Evolutionary conservation across 2,113 vertebrate genomes (phyloP).

Genomic region (Ovibos moschatus): DNA sequence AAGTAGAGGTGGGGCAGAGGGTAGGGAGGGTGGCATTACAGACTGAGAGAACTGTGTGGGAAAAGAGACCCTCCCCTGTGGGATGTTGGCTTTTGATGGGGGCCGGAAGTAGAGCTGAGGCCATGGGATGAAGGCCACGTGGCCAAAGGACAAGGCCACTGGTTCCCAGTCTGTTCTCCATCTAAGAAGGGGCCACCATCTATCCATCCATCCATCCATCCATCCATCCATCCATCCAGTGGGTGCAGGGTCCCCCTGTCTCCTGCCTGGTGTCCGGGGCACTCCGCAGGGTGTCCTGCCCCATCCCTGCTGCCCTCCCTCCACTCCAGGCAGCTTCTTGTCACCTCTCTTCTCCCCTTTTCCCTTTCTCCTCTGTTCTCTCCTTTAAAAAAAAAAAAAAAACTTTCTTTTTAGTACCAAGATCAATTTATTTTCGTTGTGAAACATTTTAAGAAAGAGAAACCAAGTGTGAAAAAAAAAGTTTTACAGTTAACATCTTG

Average conservation of each 20-base stretch:
- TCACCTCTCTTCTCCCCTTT: not conserved
- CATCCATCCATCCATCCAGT: not conserved
- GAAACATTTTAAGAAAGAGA: not conserved
- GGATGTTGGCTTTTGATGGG: not conserved
- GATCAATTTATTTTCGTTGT: not conserved
- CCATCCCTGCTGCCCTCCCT: not conserved
- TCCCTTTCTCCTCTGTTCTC: not conserved
- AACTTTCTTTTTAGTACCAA: not conserved
- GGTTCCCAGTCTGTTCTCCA: not conserved
- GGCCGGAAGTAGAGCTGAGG: not conserved
- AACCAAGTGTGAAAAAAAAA: not conserved
- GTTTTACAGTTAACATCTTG: not conserved
- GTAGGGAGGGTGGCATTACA: not conserved
- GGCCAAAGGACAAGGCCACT: not conserved
- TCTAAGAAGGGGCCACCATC: not conserved
- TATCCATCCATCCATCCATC: not conserved
- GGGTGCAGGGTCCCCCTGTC: not conserved
- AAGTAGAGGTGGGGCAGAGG: not conserved
- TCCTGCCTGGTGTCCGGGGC: not conserved
- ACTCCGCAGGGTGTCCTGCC: not conserved
- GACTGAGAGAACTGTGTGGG: not conserved
- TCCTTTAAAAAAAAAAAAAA: not conserved
- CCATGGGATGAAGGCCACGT: not conserved
- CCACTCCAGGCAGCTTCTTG: rapidly evolving
- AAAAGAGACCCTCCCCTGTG: not conserved